phyloP scores from a whole-genome alignment of 30 jellyfish, hydroid and myxozoan species.

The Hydractinia symbiolongicarpus region DNA sequence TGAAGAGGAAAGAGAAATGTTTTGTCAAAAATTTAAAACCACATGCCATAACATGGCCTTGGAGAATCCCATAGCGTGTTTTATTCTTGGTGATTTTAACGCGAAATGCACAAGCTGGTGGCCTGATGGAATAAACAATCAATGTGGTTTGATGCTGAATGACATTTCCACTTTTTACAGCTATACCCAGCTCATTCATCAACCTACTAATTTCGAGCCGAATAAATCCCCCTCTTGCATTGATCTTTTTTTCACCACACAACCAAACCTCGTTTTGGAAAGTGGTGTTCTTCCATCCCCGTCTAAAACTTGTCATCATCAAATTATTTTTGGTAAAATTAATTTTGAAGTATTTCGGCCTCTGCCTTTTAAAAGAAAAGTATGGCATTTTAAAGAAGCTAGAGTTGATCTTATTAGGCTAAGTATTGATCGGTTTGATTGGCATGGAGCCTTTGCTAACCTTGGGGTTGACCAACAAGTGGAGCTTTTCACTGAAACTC shows the following conservation, averaged over 20 bases:
- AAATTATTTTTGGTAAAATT: not conserved
- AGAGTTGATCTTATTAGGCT: not conserved
- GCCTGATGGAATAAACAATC: not conserved
- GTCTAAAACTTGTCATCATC: not conserved
- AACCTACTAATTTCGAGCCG: not conserved
- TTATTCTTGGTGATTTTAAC: constrained; percentile 1
- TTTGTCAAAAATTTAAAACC: not conserved
- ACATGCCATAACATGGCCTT: not conserved
- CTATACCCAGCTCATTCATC: not conserved
- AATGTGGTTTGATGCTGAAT: not conserved
- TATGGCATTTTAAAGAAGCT: not conserved
- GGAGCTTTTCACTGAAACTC: not conserved
- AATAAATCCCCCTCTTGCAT: constrained; percentile 1
- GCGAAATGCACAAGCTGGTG: constrained; percentile 4
- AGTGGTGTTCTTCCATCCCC: constrained; percentile 4
- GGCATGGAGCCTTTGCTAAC: not conserved
- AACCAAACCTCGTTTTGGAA: not conserved
- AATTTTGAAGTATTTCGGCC: not conserved
- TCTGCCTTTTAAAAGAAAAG: not conserved
- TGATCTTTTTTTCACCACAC: not conserved
- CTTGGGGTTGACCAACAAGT: not conserved
- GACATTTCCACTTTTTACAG: constrained; percentile 1
- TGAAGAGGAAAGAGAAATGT: constrained; percentile 5
- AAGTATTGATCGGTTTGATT: constrained; percentile 2
- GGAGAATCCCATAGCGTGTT: not conserved